These are phyloP conservation scores for Drosophila parthenogenetica DNA, from an alignment of 2,888 invertebrate species.

Conservation along the genomic window DNA sequence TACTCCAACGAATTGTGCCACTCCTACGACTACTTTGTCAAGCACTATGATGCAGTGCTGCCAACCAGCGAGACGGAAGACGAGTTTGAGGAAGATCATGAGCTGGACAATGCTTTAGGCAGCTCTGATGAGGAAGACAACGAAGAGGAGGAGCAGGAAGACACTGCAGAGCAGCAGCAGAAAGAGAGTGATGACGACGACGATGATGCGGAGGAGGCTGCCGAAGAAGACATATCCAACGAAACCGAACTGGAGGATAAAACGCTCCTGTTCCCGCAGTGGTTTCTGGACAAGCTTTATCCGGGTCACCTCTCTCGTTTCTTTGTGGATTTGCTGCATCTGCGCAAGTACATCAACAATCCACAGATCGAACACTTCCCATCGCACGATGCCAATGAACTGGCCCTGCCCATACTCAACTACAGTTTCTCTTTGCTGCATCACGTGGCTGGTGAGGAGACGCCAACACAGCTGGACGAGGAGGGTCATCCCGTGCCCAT, in stretches of 20 bases:
- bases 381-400: slow-evolving; percentile 87
- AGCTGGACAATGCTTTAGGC: neutral
- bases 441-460: slow-evolving; percentile 66
- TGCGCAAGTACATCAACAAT: slow-evolving; percentile 88
- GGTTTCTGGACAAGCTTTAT: slow-evolving; percentile 89
- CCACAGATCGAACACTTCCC: slow-evolving; percentile 90
- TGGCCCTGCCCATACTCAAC: slow-evolving; percentile 88
- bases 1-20: slow-evolving; percentile 88
- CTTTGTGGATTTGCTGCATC: slow-evolving; percentile 89
- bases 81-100: neutral
- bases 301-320: slow-evolving; percentile 88
- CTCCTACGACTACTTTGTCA: slow-evolving; percentile 87
- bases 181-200: slow-evolving; percentile 1
- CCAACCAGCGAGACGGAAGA: slow-evolving; percentile 31
- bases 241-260: slow-evolving; percentile 53
- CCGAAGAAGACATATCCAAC: slow-evolving; percentile 18
- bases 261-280: slow-evolving; percentile 86
- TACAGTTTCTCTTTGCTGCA: slow-evolving; percentile 86
- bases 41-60: slow-evolving; percentile 67
- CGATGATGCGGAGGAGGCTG: slow-evolving; percentile 15
- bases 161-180: slow-evolving; percentile 26
- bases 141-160: slow-evolving; percentile 25
- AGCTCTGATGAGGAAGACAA: slow-evolving; percentile 20
- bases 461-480: slow-evolving; percentile 37
- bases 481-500: slow-evolving; percentile 53